phyloP scores from a whole-genome alignment of 2,113 vertebrate species.

The Cryptomyrus ogoouensis region DNA sequence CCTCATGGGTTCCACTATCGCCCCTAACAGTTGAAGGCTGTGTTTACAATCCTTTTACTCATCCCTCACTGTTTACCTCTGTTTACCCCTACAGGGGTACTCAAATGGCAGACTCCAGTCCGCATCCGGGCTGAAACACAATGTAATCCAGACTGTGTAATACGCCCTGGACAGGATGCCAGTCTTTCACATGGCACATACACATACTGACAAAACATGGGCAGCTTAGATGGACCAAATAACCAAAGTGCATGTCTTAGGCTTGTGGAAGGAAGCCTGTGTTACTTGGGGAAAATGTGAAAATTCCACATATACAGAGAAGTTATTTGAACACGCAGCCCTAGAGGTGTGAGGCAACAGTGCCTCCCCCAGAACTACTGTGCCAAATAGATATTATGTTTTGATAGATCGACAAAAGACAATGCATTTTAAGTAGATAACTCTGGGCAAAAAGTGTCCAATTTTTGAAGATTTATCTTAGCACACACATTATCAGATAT shows the following conservation, averaged over 20 bases:
- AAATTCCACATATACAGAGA: not conserved
- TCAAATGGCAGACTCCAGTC: not conserved
- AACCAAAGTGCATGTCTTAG: not conserved
- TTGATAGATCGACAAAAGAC: not conserved
- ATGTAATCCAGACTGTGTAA: not conserved
- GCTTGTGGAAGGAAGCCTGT: not conserved
- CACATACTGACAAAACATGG: not conserved
- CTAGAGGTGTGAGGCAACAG: not conserved
- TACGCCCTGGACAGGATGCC: not conserved
- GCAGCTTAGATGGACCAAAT: not conserved
- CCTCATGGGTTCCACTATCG: not conserved
- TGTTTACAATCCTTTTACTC: not conserved
- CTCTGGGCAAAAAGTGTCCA: not conserved
- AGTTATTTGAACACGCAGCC: not conserved
- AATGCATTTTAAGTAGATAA: not conserved
- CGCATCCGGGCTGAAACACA: not conserved
- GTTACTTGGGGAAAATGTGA: not conserved
- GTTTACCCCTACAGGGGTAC: not conserved
- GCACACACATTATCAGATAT: not conserved
- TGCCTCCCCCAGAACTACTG: not conserved
- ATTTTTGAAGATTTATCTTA: not conserved
- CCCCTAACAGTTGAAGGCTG: not conserved
- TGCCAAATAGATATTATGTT: not conserved
- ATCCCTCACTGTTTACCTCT: not conserved
- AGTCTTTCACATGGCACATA: not conserved